These are phyloP conservation scores for Pterostichus madidus DNA, from an alignment of 2,888 invertebrate species.

Conservation along the genomic window DNA sequence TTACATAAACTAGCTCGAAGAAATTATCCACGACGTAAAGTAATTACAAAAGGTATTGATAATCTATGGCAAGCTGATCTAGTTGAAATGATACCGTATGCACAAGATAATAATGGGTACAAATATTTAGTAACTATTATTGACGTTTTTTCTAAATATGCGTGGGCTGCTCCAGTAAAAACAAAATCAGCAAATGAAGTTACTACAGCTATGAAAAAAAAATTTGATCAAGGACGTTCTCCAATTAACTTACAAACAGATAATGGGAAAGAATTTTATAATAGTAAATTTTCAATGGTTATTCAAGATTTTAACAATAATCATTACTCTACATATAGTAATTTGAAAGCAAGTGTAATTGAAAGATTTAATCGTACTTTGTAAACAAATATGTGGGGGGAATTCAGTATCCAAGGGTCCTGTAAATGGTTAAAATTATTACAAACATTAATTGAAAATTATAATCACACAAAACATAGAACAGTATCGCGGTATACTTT, in stretches of 20 bases:
- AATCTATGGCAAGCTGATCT: conserved; percentile 76
- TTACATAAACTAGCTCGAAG: conserved; percentile 74
- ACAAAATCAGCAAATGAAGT: conserved; percentile 70
- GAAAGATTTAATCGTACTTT: conserved; percentile 25
- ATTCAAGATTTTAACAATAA: conserved; percentile 1
- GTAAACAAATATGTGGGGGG: conserved; percentile 29
- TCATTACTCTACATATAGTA: conserved; percentile 15
- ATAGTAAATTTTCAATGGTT: background rate
- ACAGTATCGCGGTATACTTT: too few relatives aligned
- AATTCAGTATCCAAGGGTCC: conserved; percentile 19
- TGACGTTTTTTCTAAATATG: conserved; percentile 74
- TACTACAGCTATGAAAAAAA: conserved; percentile 65
- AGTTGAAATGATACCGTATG: conserved; percentile 72
- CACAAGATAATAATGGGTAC: conserved; percentile 72
- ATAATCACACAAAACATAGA: conserved; percentile 41
- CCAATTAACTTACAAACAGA: conserved; percentile 53
- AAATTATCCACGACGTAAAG: conserved; percentile 73
- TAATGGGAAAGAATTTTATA: conserved; percentile 43
- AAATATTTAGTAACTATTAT: conserved; percentile 73
- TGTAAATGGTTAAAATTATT: conserved; percentile 28
- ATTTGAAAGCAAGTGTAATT: background rate
- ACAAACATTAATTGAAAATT: background rate
- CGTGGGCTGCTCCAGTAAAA: conserved; percentile 72
- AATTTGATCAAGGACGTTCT: conserved; percentile 42
- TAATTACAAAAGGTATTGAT: conserved; percentile 74